A percentile compares a stretch with the other conserved stretches of the same genome.
Conservation (phyloP, 2,888 invertebrate species). For the Agapetus fuscipes region DNA sequence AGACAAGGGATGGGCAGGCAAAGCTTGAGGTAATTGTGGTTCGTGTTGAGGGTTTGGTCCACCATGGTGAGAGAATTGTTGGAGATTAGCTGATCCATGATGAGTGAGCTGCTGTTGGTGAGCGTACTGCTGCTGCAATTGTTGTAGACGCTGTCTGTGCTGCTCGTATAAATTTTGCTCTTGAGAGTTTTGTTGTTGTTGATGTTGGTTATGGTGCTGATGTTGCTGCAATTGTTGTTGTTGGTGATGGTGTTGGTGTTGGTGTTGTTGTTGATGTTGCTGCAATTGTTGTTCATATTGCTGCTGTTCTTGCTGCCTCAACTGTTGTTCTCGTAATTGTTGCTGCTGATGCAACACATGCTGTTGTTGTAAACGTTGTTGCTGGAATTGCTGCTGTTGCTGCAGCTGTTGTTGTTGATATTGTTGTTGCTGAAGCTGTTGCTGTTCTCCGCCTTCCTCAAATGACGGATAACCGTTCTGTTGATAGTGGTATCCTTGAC, state of each 20-base stretch:
- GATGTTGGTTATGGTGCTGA: constrained; percentile 2
- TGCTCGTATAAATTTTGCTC: not conserved
- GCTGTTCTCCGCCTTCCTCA: constrained; percentile 10
- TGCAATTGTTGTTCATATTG: constrained; percentile 5
- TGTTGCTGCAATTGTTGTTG: constrained; percentile 3
- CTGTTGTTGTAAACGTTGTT: not conserved
- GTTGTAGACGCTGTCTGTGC: not conserved
- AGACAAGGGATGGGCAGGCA: constrained; percentile 14
- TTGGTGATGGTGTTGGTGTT: constrained; percentile 1
- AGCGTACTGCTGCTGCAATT: not conserved
- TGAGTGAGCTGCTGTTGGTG: constrained; percentile 6
- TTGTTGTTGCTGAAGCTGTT: constrained; percentile 2
- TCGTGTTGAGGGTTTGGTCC: constrained; percentile 15
- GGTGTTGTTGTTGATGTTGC: constrained; percentile 3
- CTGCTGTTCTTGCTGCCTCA: constrained; percentile 5
- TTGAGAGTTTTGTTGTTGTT: constrained; percentile 7
- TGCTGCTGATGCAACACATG: constrained; percentile 3
- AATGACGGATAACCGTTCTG: constrained; percentile 14
- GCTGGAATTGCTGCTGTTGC: constrained; percentile 5
- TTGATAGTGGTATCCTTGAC: constrained; percentile 18
- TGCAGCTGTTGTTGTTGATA: constrained; percentile 7
- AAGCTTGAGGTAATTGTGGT: constrained; percentile 16
- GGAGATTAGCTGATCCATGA: no score
- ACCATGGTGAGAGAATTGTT: constrained; percentile 5
- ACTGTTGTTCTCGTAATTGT: constrained; percentile 1